Evolutionary conservation across 2,113 vertebrate species (phyloP).

Genomic region (Lutjanus erythropterus): DNA sequence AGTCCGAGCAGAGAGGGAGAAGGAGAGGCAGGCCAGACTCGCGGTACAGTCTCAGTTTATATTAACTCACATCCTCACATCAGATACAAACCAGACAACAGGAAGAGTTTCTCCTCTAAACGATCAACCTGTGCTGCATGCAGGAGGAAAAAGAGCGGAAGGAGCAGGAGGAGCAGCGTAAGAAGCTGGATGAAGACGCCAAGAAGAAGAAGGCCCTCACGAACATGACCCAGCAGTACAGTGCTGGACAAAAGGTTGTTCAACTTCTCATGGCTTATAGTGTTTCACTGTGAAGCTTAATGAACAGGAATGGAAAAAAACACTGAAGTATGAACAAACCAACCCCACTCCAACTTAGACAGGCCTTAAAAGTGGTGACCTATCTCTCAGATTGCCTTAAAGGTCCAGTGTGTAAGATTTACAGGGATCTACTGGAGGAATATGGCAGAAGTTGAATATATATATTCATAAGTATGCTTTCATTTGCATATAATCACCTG

Average conservation of each 20-base stretch:
- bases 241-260: constrained; percentile 82
- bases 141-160: constrained; percentile 87
- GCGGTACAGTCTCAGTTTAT: constrained; percentile 63
- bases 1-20: constrained; percentile 83
- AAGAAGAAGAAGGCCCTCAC: constrained; percentile 89
- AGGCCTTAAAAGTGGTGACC: not conserved
- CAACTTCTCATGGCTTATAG: not conserved
- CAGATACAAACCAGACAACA: not conserved
- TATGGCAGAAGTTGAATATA: no score
- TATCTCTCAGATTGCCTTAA: not conserved
- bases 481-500: no score
- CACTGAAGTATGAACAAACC: not conserved
- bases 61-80: not conserved
- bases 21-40: constrained; percentile 85
- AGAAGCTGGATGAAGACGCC: constrained; percentile 83
- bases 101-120: not conserved
- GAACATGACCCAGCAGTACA: constrained; percentile 84
- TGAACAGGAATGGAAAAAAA: not conserved
- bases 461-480: no score
- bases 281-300: not conserved
- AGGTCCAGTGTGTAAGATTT: no score
- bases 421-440: no score
- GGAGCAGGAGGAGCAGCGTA: constrained; percentile 86
- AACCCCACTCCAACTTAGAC: not conserved
- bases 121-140: constrained; percentile 1